Evolutionary conservation across 2,888 invertebrate species (phyloP).

Genomic region (Rhamphomyia laevipes): DNA sequence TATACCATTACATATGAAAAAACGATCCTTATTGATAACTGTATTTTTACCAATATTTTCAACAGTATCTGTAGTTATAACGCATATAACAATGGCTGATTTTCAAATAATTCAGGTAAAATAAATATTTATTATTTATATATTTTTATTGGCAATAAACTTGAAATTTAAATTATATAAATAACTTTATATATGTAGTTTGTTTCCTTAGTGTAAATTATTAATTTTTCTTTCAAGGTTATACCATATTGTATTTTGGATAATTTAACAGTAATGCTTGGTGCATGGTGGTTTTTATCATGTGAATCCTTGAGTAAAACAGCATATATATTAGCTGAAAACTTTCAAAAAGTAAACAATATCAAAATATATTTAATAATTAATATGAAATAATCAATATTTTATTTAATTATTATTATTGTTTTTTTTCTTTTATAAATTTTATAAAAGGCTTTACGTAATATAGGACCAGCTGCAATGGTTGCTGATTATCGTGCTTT

Average conservation of each 20-base stretch:
- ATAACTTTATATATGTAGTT: neutral
- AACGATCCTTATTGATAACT: constrained; percentile 46
- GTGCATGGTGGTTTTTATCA: constrained; percentile 59
- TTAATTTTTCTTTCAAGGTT: constrained; percentile 30
- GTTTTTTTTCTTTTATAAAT: neutral
- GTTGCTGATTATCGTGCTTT: constrained; percentile 58
- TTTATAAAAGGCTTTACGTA: constrained; percentile 44
- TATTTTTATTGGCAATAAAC: neutral
- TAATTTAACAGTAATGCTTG: constrained; percentile 53
- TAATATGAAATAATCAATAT: neutral
- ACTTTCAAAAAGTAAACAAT: constrained; percentile 47
- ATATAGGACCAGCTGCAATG: constrained; percentile 55
- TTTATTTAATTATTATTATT: neutral
- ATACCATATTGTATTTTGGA: constrained; percentile 59
- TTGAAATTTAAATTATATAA: neutral
- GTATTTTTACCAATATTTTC: constrained; percentile 50
- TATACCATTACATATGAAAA: constrained; percentile 45
- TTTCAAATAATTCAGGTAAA: constrained; percentile 48
- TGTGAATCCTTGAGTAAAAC: constrained; percentile 53
- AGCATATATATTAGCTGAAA: constrained; percentile 53
- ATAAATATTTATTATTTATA: no score
- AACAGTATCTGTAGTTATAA: constrained; percentile 50
- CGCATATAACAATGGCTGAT: constrained; percentile 58
- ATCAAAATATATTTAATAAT: neutral
- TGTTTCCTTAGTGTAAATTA: neutral